Percentiles rank a stretch among this genome's conserved stretches.
These are phyloP conservation scores for Agriopis leucophaearia DNA, from an alignment of 2,888 invertebrate genomes.

Conservation along the genomic window DNA sequence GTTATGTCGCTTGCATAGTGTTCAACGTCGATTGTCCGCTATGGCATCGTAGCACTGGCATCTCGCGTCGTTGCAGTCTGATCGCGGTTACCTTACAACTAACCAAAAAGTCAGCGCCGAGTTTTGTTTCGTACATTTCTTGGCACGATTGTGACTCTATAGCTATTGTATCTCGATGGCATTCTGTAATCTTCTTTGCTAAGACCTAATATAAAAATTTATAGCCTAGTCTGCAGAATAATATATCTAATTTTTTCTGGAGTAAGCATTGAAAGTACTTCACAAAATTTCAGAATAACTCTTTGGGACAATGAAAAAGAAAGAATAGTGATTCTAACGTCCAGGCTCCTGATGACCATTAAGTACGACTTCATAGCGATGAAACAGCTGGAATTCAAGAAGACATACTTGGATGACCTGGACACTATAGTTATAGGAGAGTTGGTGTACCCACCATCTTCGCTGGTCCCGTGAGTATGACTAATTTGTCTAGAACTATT, in stretches of 20 bases:
- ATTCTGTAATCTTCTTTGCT: too few species aligned
- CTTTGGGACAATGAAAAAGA: slow-evolving; percentile 96
- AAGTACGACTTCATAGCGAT: slow-evolving; percentile 95
- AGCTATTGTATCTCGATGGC: too few species aligned
- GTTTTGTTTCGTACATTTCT: too few species aligned
- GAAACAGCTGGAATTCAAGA: slow-evolving; percentile 90
- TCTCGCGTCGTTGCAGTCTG: too few species aligned
- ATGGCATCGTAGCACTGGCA: too few species aligned
- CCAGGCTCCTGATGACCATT: slow-evolving; percentile 90
- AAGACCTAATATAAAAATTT: too few species aligned
- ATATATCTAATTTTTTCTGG: background rate
- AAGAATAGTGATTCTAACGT: slow-evolving; percentile 90
- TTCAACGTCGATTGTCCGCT: too few species aligned
- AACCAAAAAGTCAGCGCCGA: too few species aligned
- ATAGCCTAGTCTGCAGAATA: too few species aligned
- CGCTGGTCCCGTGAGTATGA: slow-evolving; percentile 93
- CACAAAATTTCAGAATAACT: slow-evolving; percentile 88
- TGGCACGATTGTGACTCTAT: too few species aligned
- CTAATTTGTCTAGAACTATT: background rate
- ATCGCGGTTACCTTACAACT: too few species aligned
- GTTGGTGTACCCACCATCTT: slow-evolving; percentile 92
- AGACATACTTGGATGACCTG: slow-evolving; percentile 89
- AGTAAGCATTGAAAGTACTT: background rate
- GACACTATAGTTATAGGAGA: slow-evolving; percentile 92
- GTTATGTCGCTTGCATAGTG: too few species aligned